Evolutionary conservation across 2,113 vertebrate species (phyloP).

Genomic region (Oenanthe oenanthe): DNA sequence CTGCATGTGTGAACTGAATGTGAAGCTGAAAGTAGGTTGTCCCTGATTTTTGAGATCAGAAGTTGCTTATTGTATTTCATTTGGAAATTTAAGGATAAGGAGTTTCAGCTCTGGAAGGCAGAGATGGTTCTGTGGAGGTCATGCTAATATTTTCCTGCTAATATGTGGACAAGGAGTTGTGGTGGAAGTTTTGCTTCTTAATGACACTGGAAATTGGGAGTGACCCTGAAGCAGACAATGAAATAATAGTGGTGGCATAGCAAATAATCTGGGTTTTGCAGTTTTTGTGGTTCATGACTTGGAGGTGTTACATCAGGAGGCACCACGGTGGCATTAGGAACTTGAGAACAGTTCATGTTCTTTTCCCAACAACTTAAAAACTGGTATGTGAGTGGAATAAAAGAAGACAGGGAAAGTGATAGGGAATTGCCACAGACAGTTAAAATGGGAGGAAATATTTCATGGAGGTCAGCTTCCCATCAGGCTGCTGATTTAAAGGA

Average conservation of each 20-base stretch:
- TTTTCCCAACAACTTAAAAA: not conserved
- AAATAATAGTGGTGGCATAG: not conserved
- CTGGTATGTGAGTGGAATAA: fast-evolving
- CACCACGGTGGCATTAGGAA: not conserved
- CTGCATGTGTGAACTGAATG: fast-evolving
- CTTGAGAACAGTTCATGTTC: not conserved
- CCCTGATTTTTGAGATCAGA: not conserved
- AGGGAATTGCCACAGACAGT: not conserved
- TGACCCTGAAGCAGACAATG: not conserved
- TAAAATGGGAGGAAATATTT: slow-evolving; percentile 40
- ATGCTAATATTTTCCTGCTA: not conserved
- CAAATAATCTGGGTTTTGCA: not conserved
- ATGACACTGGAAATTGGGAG: not conserved
- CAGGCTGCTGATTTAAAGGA: slow-evolving; percentile 1
- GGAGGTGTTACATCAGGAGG: not conserved
- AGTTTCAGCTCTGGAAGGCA: not conserved
- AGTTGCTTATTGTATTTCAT: fast-evolving
- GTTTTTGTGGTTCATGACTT: not conserved
- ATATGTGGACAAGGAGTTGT: not conserved
- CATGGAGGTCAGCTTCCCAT: slow-evolving; percentile 27
- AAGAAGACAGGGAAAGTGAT: not conserved
- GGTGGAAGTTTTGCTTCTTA: not conserved
- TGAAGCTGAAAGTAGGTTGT: fast-evolving
- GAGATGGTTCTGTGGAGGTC: not conserved
- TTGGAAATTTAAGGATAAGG: not conserved